Evolutionary conservation across 2,113 vertebrate species (phyloP), one percentile per base, ranked within the genome.

Genomic region (Corythornis madagascariensis): DNA sequence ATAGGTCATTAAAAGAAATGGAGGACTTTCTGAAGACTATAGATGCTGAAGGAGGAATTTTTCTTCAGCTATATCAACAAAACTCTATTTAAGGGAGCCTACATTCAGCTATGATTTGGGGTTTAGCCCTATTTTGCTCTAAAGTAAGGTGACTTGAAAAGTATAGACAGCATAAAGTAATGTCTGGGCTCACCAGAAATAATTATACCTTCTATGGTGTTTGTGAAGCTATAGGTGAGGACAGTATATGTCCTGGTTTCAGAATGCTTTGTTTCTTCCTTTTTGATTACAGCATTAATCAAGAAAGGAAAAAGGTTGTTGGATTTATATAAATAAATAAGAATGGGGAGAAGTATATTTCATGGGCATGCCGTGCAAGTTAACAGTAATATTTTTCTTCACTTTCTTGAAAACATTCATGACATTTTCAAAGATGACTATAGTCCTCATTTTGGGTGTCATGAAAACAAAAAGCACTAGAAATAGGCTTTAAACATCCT

Each of bases 1-100:
- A 96, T 89, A 97, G 97, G 97, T 98, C 97, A 97, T 98, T 98
- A 98, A 96, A 97, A 96, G 97, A 97, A 97, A 97, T 97, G 85
- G 95, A 96, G 80, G 96, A 96, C 95, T 96, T 94, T 95, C 91
- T 97, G 93, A 90, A 96, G 96, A 93, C 95, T 93, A 61, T 92
- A 92, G 95, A 96, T 93, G 65, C 76, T 92, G 65, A 84, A 92
- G 64, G 79, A 93, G 33, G 81, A 88, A 33, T 92, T 91, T 93
- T 94, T 81, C 87, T 84, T 94, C 83, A 92, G 88, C 66, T 91
- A 81, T 76, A 92, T 94, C 94, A 96, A 77, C 65, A 94, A 89
- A 96, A 83, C 67, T 82, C 59, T 71, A 15, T 94, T 95, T 92
- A 95, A 95, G 94, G 93, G 94, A 87, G 81, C 92, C 89, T 90